These are phyloP conservation scores for Menidia menidia DNA, from an alignment of 2,797 vertebrate species.

Conservation along the genomic window DNA sequence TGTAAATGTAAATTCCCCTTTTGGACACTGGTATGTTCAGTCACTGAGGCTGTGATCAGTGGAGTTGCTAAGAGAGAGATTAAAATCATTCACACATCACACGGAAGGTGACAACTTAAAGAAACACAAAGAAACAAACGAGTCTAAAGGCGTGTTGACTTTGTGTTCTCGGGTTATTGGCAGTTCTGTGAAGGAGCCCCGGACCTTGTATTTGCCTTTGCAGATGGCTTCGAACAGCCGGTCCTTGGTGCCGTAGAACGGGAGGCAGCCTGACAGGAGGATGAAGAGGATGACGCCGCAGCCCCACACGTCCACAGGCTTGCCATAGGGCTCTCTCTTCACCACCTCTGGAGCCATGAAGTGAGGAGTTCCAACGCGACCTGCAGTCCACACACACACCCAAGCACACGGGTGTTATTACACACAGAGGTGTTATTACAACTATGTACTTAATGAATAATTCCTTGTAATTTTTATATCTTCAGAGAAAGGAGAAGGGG, in stretches of 20 bases:
- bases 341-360: conserved; percentile 99
- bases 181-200: conserved; percentile 56
- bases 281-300: conserved; percentile 98
- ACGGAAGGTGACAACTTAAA: no score
- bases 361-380: conserved; percentile 95
- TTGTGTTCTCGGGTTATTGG: neutral
- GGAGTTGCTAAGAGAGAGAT: no score
- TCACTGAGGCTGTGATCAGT: no score
- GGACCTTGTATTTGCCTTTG: conserved; percentile 98
- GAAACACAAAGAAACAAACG: neutral
- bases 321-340: conserved; percentile 96
- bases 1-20: no score
- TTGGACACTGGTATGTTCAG: no score
- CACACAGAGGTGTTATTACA: no score
- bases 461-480: no score
- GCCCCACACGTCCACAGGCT: conserved; percentile 98
- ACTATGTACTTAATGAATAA: no score
- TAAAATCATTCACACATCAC: no score
- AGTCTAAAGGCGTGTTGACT: neutral
- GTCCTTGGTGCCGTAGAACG: conserved; percentile 98
- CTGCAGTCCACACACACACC: conserved; percentile 63
- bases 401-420: neutral
- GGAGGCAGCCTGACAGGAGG: conserved; percentile 94
- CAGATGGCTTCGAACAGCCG: conserved; percentile 96
- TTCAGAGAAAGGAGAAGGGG: neutral